These are phyloP conservation scores for Amphipyra tragopoginis DNA, from an alignment of 2,888 invertebrate species.

Conservation along the genomic window DNA sequence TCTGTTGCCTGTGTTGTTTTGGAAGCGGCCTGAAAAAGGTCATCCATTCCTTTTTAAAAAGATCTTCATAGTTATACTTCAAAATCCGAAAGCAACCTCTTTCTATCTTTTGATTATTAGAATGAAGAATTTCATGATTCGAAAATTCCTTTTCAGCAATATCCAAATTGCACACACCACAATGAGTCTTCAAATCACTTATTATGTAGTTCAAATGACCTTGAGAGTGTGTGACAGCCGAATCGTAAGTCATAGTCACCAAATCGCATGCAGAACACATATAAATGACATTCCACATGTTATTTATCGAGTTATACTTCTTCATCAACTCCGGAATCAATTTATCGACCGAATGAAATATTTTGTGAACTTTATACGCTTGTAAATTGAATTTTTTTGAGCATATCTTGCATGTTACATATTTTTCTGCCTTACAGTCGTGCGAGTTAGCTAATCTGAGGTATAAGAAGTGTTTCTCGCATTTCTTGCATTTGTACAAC, in stretches of 20 bases:
- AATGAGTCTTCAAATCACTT: slow-evolving; percentile 54
- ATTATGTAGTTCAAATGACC: slow-evolving; percentile 63
- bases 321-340: slow-evolving; percentile 64
- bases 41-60: slow-evolving; percentile 68
- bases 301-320: slow-evolving; percentile 68
- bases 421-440: slow-evolving; percentile 49
- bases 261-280: slow-evolving; percentile 67
- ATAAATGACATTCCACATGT: slow-evolving; percentile 74
- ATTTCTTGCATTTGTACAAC: slow-evolving; percentile 59
- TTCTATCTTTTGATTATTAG: slow-evolving; percentile 41
- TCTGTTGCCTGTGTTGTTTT: slow-evolving; percentile 33
- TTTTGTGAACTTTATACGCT: slow-evolving; percentile 64
- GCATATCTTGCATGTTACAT: slow-evolving; percentile 61
- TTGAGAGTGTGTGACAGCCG: slow-evolving; percentile 73
- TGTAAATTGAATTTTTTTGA: slow-evolving; percentile 58
- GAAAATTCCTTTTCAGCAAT: slow-evolving; percentile 65
- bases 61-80: slow-evolving; percentile 59
- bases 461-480: slow-evolving; percentile 62
- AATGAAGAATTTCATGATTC: slow-evolving; percentile 66
- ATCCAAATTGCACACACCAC: slow-evolving; percentile 68
- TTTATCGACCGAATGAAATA: slow-evolving; percentile 26
- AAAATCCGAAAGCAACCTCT: slow-evolving; percentile 67
- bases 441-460: slow-evolving; percentile 25
- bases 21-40: slow-evolving; percentile 64
- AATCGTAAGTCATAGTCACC: slow-evolving; percentile 69